Conservation (phyloP, 2,113 vertebrate genomes). For the Corythornis madagascariensis region DNA sequence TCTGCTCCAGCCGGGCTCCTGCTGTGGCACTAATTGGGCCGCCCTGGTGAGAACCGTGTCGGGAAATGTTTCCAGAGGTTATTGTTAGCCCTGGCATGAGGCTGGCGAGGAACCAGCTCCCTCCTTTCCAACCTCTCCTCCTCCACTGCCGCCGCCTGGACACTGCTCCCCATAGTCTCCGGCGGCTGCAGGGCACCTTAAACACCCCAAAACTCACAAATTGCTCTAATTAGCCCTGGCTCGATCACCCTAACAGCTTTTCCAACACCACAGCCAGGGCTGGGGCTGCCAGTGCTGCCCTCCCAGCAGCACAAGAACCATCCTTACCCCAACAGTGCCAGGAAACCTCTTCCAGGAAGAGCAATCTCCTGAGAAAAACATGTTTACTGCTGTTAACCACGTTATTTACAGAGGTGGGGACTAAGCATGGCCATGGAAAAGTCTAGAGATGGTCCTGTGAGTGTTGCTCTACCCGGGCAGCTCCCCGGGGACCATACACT, state of each 20-base stretch:
- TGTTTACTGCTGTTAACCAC: neutral
- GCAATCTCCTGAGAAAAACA: constrained; percentile 47
- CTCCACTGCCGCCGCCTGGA: neutral
- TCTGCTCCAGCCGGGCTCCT: constrained; percentile 48
- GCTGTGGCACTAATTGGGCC: constrained; percentile 65
- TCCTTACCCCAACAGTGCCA: neutral
- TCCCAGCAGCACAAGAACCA: neutral
- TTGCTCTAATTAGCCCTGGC: neutral
- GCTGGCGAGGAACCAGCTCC: constrained; percentile 57
- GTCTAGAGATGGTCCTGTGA: neutral
- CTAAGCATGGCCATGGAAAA: neutral
- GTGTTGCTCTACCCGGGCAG: neutral
- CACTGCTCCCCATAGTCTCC: neutral
- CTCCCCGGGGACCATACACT: accelerated
- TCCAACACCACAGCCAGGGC: accelerated
- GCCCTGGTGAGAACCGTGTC: constrained; percentile 47
- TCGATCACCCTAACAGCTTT: too few relatives aligned
- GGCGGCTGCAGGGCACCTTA: neutral
- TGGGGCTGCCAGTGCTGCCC: accelerated
- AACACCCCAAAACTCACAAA: neutral
- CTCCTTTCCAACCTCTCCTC: constrained; percentile 28
- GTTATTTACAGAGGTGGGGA: neutral
- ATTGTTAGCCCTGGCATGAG: constrained; percentile 61
- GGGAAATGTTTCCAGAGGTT: constrained; percentile 23
- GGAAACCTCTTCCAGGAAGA: constrained; percentile 38